phyloP scores from a whole-genome alignment of 2,113 vertebrate genomes.

The Hyaena hyaena region DNA sequence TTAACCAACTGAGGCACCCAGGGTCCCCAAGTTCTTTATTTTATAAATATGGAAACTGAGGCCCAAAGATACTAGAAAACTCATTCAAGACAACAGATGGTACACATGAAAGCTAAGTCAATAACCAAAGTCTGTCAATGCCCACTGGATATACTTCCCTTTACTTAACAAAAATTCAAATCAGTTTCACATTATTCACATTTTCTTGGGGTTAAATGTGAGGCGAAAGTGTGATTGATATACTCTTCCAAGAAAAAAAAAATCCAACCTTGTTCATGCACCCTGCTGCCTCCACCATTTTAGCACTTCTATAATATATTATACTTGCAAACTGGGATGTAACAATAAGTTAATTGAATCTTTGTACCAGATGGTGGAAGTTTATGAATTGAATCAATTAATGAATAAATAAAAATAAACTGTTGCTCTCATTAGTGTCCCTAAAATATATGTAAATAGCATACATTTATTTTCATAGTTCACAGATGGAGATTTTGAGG shows the following conservation, averaged over 20 bases:
- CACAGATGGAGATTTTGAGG: slow-evolving; percentile 67
- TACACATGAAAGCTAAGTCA: not conserved
- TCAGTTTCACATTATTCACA: not conserved
- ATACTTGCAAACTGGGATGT: slow-evolving; percentile 59
- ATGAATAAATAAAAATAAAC: slow-evolving; percentile 82
- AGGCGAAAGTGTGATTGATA: not conserved
- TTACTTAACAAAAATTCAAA: not conserved
- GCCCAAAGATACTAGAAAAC: not conserved
- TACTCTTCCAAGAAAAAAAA: not conserved
- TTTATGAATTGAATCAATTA: slow-evolving; percentile 79
- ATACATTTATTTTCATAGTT: slow-evolving; percentile 66
- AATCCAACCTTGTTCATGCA: not conserved
- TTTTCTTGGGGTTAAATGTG: not conserved
- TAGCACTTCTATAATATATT: slow-evolving; percentile 51
- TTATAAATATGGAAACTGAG: slow-evolving; percentile 48
- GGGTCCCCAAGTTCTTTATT: not conserved
- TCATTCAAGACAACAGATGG: not conserved
- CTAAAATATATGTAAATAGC: slow-evolving; percentile 72
- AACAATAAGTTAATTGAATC: slow-evolving; percentile 74
- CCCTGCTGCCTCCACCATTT: not conserved
- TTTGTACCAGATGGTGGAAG: slow-evolving; percentile 77
- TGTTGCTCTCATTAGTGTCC: slow-evolving; percentile 73
- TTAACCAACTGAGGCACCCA: no score
- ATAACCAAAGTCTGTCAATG: not conserved
- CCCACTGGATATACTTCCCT: not conserved